Percentiles rank a stretch among this genome's conserved stretches.
Conservation (phyloP, 1,140 invertebrate species). For the Brachionus rubens region DNA sequence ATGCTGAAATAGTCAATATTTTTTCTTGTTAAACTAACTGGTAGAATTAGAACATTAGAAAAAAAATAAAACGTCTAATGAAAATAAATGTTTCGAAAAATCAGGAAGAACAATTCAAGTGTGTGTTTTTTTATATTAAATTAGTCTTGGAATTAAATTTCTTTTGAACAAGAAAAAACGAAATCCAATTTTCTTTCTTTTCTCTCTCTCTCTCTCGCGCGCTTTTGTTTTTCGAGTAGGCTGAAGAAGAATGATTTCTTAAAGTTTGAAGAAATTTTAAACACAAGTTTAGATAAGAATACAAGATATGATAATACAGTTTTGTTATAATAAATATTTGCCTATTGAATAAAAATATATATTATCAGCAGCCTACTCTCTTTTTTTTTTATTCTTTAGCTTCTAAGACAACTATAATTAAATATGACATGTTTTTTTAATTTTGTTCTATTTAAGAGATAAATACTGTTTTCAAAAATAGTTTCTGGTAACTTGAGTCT, state of each 20-base stretch:
- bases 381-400: background rate
- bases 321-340: slow-evolving; percentile 24
- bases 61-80: too few species aligned
- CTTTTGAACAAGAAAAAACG: slow-evolving; percentile 1
- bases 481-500: background rate
- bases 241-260: too few species aligned
- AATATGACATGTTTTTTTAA: slow-evolving; percentile 11
- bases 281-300: slow-evolving; percentile 43
- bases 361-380: slow-evolving; percentile 13
- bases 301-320: slow-evolving; percentile 30
- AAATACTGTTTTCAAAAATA: slow-evolving; percentile 15
- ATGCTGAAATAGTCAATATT: too few species aligned
- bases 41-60: too few species aligned
- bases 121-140: slow-evolving; percentile 37
- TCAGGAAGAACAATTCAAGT: slow-evolving; percentile 39
- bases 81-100: slow-evolving; percentile 1
- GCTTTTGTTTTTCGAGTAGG: too few species aligned
- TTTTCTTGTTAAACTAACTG: too few species aligned
- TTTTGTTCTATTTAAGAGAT: background rate
- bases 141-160: slow-evolving; percentile 22
- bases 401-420: slow-evolving; percentile 18
- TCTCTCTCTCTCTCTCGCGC: too few species aligned
- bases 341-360: slow-evolving; percentile 34
- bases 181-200: too few species aligned
- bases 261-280: too few species aligned